phyloP scores from a whole-genome alignment of 1,140 invertebrate genomes.

The Uloborus diversus region DNA sequence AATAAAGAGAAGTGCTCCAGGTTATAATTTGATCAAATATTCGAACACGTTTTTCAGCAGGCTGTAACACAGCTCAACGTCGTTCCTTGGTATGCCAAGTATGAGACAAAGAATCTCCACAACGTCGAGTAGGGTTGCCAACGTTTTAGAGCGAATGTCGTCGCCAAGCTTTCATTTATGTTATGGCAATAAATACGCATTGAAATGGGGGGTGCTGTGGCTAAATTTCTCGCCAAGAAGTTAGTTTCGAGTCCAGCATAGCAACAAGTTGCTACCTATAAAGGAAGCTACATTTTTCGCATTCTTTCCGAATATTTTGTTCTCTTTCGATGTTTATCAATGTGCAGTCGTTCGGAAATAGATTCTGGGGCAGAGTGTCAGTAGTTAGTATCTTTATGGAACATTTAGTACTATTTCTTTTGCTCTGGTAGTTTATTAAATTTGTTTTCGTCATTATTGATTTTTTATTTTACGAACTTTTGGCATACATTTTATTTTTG shows the following conservation, averaged over 20 bases:
- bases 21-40: slow-evolving; percentile 48
- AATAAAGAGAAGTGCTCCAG: slow-evolving; percentile 22
- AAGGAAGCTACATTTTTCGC: slow-evolving; percentile 25
- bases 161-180: slow-evolving; percentile 18
- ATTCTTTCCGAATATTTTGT: slow-evolving; percentile 41
- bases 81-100: slow-evolving; percentile 54
- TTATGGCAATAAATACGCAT: not conserved
- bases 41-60: slow-evolving; percentile 31
- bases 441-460: too few species aligned
- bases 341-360: not conserved
- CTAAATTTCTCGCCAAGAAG: slow-evolving; percentile 12
- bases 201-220: not conserved
- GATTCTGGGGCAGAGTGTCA: too few species aligned
- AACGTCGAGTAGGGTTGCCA: slow-evolving; percentile 54
- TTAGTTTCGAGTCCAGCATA: slow-evolving; percentile 36
- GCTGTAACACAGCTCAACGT: slow-evolving; percentile 40
- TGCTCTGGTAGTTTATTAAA: too few species aligned
- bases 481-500: too few species aligned
- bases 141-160: not conserved
- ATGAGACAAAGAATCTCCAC: slow-evolving; percentile 55
- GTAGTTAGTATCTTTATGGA: too few species aligned
- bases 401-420: too few species aligned
- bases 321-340: not conserved
- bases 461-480: too few species aligned
- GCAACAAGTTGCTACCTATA: slow-evolving; percentile 46